Conservation (phyloP, 2,113 vertebrate genomes). For the Chroicocephalus ridibundus region DNA sequence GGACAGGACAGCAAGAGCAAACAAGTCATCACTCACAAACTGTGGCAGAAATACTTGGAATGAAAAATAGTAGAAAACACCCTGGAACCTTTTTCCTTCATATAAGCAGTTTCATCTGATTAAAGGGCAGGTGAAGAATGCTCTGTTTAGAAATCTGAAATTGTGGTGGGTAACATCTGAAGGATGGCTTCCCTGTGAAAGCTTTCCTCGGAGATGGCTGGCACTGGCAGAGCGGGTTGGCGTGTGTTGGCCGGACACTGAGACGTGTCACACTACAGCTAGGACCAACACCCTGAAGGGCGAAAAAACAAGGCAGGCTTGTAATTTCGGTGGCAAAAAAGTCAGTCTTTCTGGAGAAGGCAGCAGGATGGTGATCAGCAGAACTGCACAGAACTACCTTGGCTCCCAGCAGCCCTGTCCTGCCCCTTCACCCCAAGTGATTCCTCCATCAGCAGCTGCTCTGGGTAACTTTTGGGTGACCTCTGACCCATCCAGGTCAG, state of each 20-base stretch:
- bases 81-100: background rate
- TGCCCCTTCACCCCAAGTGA: background rate
- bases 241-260: rapidly evolving
- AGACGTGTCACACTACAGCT: background rate
- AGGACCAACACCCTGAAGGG: background rate
- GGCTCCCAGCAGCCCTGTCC: background rate
- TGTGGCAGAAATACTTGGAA: background rate
- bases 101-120: background rate
- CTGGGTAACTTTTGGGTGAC: background rate
- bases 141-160: background rate
- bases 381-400: background rate
- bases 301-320: background rate
- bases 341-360: background rate
- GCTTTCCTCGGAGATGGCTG: background rate
- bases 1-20: background rate
- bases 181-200: background rate
- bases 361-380: background rate
- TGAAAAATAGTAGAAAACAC: background rate
- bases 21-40: background rate
- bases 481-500: background rate
- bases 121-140: background rate
- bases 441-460: background rate
- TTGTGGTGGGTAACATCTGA: background rate
- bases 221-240: background rate
- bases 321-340: background rate